Evolutionary conservation across 23 tunicate species (phyloP).

Genomic region (Corella eumyota): DNA sequence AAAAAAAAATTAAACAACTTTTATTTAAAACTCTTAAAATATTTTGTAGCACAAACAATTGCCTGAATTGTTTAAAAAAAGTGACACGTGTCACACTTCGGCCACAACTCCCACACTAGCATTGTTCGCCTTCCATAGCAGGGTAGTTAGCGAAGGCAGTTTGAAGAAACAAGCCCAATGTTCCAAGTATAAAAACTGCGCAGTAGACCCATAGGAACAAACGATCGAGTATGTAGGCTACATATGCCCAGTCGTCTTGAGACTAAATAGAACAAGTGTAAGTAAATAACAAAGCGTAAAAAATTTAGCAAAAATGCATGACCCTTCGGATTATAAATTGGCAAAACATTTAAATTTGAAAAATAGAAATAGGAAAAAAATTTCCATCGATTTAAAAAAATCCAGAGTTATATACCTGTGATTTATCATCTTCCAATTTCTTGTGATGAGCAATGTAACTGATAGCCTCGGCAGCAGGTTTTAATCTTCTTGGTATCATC

Average conservation of each 20-base stretch:
- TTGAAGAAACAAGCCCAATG: conserved; percentile 60
- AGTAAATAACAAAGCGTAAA: no score
- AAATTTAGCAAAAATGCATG: no score
- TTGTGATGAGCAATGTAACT: conserved; percentile 60
- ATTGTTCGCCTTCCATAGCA: no score
- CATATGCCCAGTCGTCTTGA: conserved; percentile 96
- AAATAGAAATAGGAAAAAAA: background rate
- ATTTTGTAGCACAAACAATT: no score
- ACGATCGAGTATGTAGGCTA: conserved; percentile 86
- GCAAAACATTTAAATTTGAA: background rate
- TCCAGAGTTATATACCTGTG: conserved; percentile 26
- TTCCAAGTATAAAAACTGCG: conserved; percentile 53
- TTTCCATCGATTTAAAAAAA: no score
- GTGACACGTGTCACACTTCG: no score
- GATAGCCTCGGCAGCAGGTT: conserved; percentile 37
- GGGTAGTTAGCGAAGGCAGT: conserved; percentile 71
- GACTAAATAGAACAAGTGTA: conserved; percentile 32
- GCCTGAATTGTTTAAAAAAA: no score
- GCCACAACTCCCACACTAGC: no score
- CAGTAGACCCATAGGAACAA: conserved; percentile 75
- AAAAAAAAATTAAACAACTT: no score
- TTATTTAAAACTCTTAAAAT: no score
- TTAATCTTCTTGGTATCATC: conserved; percentile 24
- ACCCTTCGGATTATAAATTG: no score
- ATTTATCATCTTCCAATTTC: conserved; percentile 38